Percentiles rank a stretch among this genome's conserved stretches.
Evolutionary conservation across 2,113 vertebrate species (phyloP).

Genomic region (Pyrgilauda ruficollis): DNA sequence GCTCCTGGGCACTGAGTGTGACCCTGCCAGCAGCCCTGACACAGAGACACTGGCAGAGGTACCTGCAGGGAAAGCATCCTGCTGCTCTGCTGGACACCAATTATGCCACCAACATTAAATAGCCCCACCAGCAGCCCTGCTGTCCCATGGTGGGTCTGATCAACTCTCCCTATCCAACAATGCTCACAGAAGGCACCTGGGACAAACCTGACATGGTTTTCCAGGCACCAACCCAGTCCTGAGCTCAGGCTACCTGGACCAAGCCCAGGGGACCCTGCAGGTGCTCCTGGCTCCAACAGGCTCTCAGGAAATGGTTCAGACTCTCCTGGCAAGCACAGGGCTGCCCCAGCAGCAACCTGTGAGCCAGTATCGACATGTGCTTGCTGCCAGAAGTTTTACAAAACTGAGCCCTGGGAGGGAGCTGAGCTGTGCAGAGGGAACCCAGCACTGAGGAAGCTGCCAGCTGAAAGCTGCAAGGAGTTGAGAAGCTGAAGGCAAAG

Average conservation of each 20-base stretch:
- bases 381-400: not conserved
- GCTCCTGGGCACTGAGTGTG: not conserved
- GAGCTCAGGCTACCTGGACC: not conserved
- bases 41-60: not conserved
- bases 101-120: too few relatives aligned
- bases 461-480: not conserved
- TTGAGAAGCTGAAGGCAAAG: slow-evolving; percentile 18
- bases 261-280: not conserved
- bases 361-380: not conserved
- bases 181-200: not conserved
- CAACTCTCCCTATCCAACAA: not conserved
- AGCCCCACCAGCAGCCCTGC: not conserved
- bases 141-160: not conserved
- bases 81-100: not conserved
- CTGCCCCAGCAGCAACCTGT: not conserved
- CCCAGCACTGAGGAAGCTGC: not conserved
- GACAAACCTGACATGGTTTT: not conserved
- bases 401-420: slow-evolving; percentile 2
- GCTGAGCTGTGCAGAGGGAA: not conserved
- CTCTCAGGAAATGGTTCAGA: not conserved
- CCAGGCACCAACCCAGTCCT: not conserved
- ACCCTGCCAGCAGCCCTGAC: rapidly evolving
- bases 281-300: not conserved
- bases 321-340: not conserved
- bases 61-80: not conserved